Conservation (phyloP, 2,888 invertebrate species). For the Sarcophaga variegata region DNA sequence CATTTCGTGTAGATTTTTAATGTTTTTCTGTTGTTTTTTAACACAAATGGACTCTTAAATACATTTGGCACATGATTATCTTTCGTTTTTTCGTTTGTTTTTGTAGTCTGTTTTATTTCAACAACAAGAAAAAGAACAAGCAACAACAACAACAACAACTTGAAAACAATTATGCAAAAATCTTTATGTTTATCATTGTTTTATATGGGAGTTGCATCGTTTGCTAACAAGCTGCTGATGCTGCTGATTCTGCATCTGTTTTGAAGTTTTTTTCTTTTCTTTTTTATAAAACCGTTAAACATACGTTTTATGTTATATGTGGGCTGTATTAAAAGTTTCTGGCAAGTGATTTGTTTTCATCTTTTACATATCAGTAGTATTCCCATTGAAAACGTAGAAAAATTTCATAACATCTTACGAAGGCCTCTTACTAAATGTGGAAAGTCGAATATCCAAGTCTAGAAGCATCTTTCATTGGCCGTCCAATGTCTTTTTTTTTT, state of each 20-base stretch:
- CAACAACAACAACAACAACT: conserved; percentile 39
- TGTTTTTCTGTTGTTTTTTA: not conserved
- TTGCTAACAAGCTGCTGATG: conserved; percentile 47
- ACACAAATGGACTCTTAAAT: conserved; percentile 67
- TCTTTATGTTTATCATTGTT: conserved; percentile 61
- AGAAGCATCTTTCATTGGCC: no score
- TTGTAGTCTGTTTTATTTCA: conserved; percentile 38
- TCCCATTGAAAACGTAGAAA: no score
- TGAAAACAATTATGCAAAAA: conserved; percentile 70
- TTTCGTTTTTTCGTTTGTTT: conserved; percentile 28
- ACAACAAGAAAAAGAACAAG: conserved; percentile 1
- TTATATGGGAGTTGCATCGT: conserved; percentile 53
- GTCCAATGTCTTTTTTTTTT: no score
- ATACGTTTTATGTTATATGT: no score
- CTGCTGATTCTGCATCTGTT: not conserved
- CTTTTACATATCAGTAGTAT: no score
- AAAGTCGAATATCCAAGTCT: no score
- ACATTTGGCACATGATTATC: conserved; percentile 70
- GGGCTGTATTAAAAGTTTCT: no score
- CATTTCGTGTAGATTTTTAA: conserved; percentile 27
- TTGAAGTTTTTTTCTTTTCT: not conserved
- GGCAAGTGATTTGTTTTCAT: no score
- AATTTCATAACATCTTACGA: no score
- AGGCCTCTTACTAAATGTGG: no score
- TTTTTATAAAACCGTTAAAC: no score